Conservation (phyloP, 2,797 vertebrate species). For the Graptemys geographica region DNA sequence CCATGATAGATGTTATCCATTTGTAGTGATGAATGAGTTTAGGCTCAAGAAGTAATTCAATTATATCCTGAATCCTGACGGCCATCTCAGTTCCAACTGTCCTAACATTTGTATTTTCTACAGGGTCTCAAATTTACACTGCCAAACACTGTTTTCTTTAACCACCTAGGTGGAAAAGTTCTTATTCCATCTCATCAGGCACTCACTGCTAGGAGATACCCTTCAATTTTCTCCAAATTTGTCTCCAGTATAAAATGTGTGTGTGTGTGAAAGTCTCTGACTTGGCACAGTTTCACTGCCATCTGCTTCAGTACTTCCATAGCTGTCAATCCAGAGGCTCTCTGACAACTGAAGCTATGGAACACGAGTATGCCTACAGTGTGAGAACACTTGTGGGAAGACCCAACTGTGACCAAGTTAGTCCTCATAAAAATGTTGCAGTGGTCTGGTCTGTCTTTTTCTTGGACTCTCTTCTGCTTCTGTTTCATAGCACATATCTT, state of each 20-base stretch:
- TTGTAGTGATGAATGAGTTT: neutral
- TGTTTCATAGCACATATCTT: neutral
- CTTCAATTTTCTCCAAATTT: fast-evolving
- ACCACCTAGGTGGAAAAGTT: neutral
- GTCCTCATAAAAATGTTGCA: neutral
- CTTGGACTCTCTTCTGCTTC: neutral
- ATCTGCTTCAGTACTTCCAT: constrained; percentile 3
- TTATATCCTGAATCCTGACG: neutral
- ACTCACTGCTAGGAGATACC: fast-evolving
- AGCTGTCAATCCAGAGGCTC: neutral
- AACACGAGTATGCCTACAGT: fast-evolving
- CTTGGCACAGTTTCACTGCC: constrained; percentile 37
- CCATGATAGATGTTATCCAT: neutral
- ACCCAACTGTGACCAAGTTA: fast-evolving
- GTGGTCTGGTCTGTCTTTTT: neutral
- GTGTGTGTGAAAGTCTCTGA: neutral
- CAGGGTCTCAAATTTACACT: fast-evolving
- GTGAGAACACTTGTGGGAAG: neutral
- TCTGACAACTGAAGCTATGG: constrained; percentile 1
- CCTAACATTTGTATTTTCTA: fast-evolving
- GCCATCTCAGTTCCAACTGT: neutral
- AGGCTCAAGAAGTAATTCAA: neutral
- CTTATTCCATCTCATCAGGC: neutral
- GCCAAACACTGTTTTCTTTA: neutral
- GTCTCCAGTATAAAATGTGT: neutral